A percentile compares a stretch with the other conserved stretches of the same genome.
Evolutionary conservation across 2,797 vertebrate genomes (phyloP).

Genomic region (Megaceryle alcyon): DNA sequence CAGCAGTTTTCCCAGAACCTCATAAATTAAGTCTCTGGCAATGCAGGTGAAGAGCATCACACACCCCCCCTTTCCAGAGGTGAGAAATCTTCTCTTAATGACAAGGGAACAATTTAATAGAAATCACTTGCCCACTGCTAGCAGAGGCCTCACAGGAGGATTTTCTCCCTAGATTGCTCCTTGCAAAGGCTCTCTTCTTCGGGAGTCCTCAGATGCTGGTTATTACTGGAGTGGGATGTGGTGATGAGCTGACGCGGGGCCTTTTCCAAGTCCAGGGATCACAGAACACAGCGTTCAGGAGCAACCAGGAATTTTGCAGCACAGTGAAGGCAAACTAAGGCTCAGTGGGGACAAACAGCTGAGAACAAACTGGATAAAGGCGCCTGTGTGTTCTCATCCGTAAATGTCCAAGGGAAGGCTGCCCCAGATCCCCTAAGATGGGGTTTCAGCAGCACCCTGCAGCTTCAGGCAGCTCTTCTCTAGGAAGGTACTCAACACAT

Average conservation of each 20-base stretch:
- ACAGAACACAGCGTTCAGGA: neutral
- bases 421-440: neutral
- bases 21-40: neutral
- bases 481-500: neutral
- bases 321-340: rapidly evolving
- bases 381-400: neutral
- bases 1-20: rapidly evolving
- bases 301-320: neutral
- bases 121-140: neutral
- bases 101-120: neutral
- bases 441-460: neutral
- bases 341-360: neutral
- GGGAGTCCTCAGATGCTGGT: neutral
- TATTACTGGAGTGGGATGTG: neutral
- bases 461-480: neutral
- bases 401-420: neutral
- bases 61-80: neutral
- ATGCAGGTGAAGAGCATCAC: neutral
- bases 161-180: neutral
- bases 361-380: neutral
- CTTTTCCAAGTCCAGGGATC: rapidly evolving
- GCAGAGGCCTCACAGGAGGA: neutral
- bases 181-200: neutral
- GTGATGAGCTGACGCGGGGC: rapidly evolving
- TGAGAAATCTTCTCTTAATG: neutral